Percentiles rank a stretch among this genome's conserved stretches.
Evolutionary conservation across 2,888 invertebrate species (phyloP).

Genomic region (Lacanobia wlatinum): DNA sequence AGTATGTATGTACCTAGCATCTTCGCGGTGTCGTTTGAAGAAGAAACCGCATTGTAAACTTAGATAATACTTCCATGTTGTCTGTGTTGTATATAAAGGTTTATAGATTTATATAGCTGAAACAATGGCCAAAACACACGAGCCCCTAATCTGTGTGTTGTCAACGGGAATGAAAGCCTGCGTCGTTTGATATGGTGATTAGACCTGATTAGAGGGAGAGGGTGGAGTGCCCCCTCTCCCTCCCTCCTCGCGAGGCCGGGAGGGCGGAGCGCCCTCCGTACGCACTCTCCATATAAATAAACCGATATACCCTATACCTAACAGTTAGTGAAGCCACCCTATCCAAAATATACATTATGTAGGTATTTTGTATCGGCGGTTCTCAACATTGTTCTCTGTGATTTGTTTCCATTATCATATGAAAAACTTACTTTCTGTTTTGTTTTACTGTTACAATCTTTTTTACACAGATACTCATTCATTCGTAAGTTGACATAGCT

Average conservation of each 20-base stretch:
- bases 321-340: conserved; percentile 75
- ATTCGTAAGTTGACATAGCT: neutral
- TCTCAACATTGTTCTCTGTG: conserved; percentile 65
- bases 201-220: conserved; percentile 89
- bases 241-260: conserved; percentile 60
- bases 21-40: too few species aligned
- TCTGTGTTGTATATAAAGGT: conserved; percentile 30
- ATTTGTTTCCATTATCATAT: conserved; percentile 44
- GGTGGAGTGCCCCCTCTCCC: conserved; percentile 62
- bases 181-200: conserved; percentile 91
- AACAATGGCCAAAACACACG: conserved; percentile 73
- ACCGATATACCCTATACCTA: conserved; percentile 86
- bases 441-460: neutral
- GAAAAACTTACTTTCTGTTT: neutral
- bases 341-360: conserved; percentile 71
- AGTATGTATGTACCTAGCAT: too few species aligned
- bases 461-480: neutral
- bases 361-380: conserved; percentile 68
- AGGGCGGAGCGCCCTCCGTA: conserved; percentile 80
- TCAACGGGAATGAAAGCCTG: conserved; percentile 88
- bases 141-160: conserved; percentile 87
- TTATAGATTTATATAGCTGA: conserved; percentile 54
- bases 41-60: too few species aligned
- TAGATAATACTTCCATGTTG: conserved; percentile 11
- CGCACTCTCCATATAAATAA: conserved; percentile 89